Percentiles rank a stretch among this genome's conserved stretches.
These are phyloP conservation scores for Malurus melanocephalus DNA, from an alignment of 2,113 vertebrate genomes.

Conservation along the genomic window DNA sequence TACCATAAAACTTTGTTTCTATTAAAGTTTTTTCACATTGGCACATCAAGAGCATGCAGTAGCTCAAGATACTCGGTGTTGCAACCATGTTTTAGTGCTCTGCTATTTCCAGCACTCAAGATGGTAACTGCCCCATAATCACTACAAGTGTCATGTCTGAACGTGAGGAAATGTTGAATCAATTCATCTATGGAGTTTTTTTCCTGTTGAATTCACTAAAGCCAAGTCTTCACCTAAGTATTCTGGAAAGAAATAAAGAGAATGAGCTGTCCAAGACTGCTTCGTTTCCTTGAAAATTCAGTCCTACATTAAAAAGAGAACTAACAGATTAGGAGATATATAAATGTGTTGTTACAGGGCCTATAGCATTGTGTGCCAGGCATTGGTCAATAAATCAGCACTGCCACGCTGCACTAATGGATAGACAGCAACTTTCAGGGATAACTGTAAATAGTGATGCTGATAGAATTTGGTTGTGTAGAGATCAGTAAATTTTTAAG, in stretches of 20 bases:
- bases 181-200: neutral
- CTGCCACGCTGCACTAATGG: neutral
- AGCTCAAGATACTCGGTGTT: neutral
- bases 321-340: neutral
- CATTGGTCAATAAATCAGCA: neutral
- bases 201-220: neutral
- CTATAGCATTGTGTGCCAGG: neutral
- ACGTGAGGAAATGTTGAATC: neutral
- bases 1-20: neutral
- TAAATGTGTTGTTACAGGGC: neutral
- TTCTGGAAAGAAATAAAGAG: neutral
- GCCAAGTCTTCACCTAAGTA: neutral
- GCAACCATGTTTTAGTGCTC: neutral
- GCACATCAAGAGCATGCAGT: fast-evolving
- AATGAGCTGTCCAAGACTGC: neutral
- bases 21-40: neutral
- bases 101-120: neutral
- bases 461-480: neutral
- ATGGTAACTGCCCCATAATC: neutral
- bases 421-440: neutral
- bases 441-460: neutral
- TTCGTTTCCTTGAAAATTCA: neutral
- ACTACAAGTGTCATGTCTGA: neutral
- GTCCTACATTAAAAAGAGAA: neutral
- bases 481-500: neutral